Percentiles rank a stretch among this genome's conserved stretches.
phyloP scores from a whole-genome alignment of 2,797 vertebrate species.

The Chiroxiphia lanceolata region DNA sequence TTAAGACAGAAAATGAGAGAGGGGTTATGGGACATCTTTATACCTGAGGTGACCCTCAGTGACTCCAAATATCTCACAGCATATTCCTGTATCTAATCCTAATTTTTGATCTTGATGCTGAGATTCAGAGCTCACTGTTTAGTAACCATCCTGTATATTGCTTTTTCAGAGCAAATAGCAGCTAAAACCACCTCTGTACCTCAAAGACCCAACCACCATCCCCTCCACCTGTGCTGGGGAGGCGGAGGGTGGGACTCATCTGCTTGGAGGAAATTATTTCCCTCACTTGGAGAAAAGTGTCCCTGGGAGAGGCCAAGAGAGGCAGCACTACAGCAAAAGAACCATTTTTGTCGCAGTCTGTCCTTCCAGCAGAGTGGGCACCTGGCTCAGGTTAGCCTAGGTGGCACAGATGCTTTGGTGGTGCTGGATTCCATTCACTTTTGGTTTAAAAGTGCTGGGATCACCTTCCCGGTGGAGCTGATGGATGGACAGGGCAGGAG shows the following conservation, averaged over 20 bases:
- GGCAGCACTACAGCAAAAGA: accelerated
- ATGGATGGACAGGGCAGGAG: not conserved
- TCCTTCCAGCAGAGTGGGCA: not conserved
- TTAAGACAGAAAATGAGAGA: not conserved
- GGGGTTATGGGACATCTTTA: not conserved
- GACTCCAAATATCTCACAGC: not conserved
- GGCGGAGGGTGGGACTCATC: not conserved
- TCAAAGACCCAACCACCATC: not conserved
- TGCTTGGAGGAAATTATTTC: not conserved
- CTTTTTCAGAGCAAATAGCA: not conserved
- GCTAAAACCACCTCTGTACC: not conserved
- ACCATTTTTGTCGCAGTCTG: accelerated
- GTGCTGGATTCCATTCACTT: not conserved
- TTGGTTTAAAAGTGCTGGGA: not conserved
- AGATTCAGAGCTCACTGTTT: not conserved
- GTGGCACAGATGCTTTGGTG: not conserved
- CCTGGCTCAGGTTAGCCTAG: accelerated
- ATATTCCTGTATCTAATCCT: not conserved
- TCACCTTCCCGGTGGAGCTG: not conserved
- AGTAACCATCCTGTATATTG: not conserved
- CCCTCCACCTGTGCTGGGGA: not conserved
- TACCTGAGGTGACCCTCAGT: not conserved
- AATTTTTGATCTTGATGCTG: not conserved
- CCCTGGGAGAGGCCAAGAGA: not conserved
- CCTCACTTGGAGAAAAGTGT: not conserved